phyloP scores from a whole-genome alignment of 2,797 vertebrate species.

The Valencia hispanica region DNA sequence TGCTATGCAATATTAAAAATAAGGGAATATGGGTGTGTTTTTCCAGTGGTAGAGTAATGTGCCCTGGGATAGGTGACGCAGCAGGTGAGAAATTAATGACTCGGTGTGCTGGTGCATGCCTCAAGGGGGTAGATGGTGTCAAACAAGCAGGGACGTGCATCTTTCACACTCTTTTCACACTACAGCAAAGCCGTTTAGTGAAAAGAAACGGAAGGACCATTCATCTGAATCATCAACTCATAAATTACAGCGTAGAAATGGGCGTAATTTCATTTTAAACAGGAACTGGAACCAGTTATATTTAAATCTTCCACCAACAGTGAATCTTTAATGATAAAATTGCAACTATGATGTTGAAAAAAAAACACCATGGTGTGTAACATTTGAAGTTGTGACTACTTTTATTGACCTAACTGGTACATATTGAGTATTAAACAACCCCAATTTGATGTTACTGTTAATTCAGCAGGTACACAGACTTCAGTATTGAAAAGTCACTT shows the following conservation, averaged over 20 bases:
- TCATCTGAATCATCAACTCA: background rate
- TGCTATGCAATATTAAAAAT: constrained; percentile 4
- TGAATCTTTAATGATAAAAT: background rate
- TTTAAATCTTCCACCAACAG: background rate
- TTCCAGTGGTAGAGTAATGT: constrained; percentile 25
- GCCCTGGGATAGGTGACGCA: constrained; percentile 48
- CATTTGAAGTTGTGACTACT: background rate
- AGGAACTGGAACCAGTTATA: background rate
- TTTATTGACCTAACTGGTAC: background rate
- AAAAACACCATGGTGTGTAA: background rate
- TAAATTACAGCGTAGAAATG: background rate
- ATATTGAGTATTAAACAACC: background rate
- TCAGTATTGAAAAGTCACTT: background rate
- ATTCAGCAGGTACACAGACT: background rate
- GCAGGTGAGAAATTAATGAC: constrained; percentile 72
- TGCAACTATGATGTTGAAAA: too few relatives aligned
- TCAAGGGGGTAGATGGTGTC: constrained; percentile 58
- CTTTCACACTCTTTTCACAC: constrained; percentile 21
- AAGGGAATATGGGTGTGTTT: constrained; percentile 32
- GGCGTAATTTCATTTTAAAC: background rate
- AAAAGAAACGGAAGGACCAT: constrained; percentile 2
- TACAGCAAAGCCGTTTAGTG: background rate
- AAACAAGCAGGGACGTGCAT: constrained; percentile 79
- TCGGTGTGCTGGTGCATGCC: constrained; percentile 22
- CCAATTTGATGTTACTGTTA: background rate